phyloP scores from a whole-genome alignment of 2,797 vertebrate species.

The Pangasius sanitwongsei region DNA sequence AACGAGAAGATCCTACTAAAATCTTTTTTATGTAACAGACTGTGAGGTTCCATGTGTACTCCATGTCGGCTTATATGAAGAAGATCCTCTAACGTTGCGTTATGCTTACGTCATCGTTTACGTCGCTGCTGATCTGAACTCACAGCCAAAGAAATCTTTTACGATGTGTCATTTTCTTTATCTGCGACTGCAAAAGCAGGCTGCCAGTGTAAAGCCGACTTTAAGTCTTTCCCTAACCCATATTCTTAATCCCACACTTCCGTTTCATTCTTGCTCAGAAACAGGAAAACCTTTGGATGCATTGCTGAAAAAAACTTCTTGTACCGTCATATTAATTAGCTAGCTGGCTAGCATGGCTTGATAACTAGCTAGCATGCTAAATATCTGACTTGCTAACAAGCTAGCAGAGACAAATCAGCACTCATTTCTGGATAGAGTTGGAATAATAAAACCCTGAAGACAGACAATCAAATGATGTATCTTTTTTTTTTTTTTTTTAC shows the following conservation, averaged over 20 bases:
- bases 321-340: neutral
- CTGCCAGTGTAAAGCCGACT: neutral
- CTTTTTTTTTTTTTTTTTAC: neutral
- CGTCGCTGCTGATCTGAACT: neutral
- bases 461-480: slow-evolving; percentile 7
- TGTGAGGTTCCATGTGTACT: neutral
- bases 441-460: neutral
- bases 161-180: neutral
- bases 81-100: neutral
- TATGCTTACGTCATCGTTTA: neutral
- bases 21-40: too few species aligned
- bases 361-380: neutral
- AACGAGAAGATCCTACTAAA: neutral
- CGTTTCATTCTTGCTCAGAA: neutral
- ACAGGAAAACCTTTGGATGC: neutral
- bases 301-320: neutral
- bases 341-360: neutral
- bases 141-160: neutral
- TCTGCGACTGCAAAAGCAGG: neutral
- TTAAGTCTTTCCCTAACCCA: neutral
- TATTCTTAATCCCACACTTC: neutral
- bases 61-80: neutral
- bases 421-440: neutral
- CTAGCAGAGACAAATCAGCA: slow-evolving; percentile 6
- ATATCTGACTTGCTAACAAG: neutral